Conservation (phyloP, 2,888 invertebrate genomes). For the Amphipoea oculea region DNA sequence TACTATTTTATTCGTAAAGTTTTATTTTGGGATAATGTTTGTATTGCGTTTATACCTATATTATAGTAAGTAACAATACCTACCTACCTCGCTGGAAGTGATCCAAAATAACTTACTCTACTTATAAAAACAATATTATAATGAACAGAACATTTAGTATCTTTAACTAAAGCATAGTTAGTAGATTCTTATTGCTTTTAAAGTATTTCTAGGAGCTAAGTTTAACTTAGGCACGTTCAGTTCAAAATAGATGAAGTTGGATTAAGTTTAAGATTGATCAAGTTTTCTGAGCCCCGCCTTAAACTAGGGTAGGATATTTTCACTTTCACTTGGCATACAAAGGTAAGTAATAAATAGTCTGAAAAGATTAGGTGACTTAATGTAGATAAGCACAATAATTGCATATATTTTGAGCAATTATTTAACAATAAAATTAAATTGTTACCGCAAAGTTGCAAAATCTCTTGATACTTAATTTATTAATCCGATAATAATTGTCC, state of each 20-base stretch:
- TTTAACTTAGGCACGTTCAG: background rate
- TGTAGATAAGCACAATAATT: background rate
- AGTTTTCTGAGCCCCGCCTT: background rate
- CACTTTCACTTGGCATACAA: background rate
- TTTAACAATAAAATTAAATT: background rate
- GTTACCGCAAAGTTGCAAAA: background rate
- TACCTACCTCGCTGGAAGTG: background rate
- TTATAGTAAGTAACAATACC: background rate
- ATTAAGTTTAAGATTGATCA: constrained; percentile 6
- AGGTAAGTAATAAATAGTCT: too few species aligned
- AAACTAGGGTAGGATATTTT: background rate
- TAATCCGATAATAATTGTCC: background rate
- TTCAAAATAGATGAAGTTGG: constrained; percentile 8
- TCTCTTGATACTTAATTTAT: background rate
- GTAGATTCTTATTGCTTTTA: background rate
- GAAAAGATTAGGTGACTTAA: background rate
- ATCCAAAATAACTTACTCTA: background rate
- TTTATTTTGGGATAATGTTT: background rate
- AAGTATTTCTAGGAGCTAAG: background rate
- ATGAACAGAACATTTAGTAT: background rate
- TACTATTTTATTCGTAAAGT: background rate
- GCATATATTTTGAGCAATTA: background rate
- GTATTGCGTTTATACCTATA: background rate
- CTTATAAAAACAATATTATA: background rate
- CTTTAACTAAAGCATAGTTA: background rate